Evolutionary conservation across 2,888 invertebrate genomes (phyloP).

Genomic region (Thecophora atra): DNA sequence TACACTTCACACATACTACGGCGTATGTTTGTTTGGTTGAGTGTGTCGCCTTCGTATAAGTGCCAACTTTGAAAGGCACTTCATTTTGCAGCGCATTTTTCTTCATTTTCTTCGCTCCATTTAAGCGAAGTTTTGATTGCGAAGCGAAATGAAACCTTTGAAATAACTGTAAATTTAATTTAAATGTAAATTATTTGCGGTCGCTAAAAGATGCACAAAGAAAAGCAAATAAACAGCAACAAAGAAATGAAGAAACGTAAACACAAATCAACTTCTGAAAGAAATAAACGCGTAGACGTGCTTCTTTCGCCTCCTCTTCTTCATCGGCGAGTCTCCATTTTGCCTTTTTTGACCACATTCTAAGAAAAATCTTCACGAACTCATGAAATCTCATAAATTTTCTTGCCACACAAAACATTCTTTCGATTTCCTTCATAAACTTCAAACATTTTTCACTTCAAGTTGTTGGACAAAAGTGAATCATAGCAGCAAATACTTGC

Average conservation of each 20-base stretch:
- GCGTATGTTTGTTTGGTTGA: neutral
- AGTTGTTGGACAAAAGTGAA: slow-evolving; percentile 29
- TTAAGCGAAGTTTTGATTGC: neutral
- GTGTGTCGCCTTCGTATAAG: neutral
- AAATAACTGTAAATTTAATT: neutral
- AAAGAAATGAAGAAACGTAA: too few species aligned
- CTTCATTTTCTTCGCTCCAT: neutral
- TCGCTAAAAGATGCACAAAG: neutral
- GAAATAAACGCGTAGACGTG: too few species aligned
- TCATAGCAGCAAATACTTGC: slow-evolving; percentile 28
- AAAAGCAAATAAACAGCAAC: too few species aligned
- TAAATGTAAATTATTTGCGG: slow-evolving; percentile 3
- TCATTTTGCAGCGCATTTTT: slow-evolving; percentile 5
- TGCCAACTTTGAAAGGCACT: neutral
- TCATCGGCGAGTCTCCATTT: neutral
- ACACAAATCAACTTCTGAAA: too few species aligned
- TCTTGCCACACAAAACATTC: slow-evolving; percentile 25
- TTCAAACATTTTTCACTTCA: slow-evolving; percentile 33
- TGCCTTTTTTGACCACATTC: neutral
- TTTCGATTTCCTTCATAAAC: slow-evolving; percentile 28
- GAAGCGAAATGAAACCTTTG: slow-evolving; percentile 3
- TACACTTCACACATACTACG: neutral
- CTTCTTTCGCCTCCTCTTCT: neutral
- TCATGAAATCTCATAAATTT: slow-evolving; percentile 35
- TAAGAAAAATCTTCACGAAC: slow-evolving; percentile 10